Conservation (phyloP, 1,140 invertebrate species). For the Anthonomus grandis region DNA sequence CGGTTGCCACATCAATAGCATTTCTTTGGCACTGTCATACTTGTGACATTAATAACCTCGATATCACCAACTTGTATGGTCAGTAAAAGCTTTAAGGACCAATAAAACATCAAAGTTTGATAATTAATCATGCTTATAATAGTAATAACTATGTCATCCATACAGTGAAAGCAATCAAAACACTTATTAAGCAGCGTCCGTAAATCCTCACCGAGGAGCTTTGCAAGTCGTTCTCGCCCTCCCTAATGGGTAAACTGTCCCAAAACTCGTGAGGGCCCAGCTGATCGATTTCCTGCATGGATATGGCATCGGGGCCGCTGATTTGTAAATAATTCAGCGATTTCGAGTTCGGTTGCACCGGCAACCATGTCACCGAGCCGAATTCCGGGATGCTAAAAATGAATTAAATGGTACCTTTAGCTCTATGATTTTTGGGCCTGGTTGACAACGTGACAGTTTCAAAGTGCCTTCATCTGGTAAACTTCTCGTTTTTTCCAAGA, state of each 20-base stretch:
- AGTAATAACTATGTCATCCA: background rate
- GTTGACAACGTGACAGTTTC: background rate
- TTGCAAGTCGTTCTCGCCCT: slow-evolving; percentile 15
- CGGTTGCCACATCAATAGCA: too few relatives aligned
- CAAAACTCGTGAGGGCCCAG: slow-evolving; percentile 26
- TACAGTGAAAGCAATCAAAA: slow-evolving; percentile 3
- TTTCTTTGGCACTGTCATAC: too few relatives aligned
- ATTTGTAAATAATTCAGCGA: slow-evolving; percentile 19
- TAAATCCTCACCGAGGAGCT: too few relatives aligned
- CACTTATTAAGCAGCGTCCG: background rate
- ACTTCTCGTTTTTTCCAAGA: background rate
- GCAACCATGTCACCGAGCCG: slow-evolving; percentile 17
- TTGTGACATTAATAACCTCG: too few relatives aligned
- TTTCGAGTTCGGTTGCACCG: slow-evolving; percentile 8
- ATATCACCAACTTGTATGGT: too few relatives aligned
- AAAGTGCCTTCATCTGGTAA: background rate
- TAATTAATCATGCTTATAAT: background rate
- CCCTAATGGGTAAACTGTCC: slow-evolving; percentile 24
- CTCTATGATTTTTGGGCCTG: background rate
- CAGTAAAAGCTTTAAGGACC: background rate
- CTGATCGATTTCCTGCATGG: slow-evolving; percentile 15
- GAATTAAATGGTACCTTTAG: background rate
- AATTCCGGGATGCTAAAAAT: slow-evolving; percentile 23
- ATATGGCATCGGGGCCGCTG: slow-evolving; percentile 6
- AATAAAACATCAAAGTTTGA: background rate